Base-by-base conservation (phyloP, 2,888 invertebrate genomes). In the Eupithecia dodoneata region DNA sequence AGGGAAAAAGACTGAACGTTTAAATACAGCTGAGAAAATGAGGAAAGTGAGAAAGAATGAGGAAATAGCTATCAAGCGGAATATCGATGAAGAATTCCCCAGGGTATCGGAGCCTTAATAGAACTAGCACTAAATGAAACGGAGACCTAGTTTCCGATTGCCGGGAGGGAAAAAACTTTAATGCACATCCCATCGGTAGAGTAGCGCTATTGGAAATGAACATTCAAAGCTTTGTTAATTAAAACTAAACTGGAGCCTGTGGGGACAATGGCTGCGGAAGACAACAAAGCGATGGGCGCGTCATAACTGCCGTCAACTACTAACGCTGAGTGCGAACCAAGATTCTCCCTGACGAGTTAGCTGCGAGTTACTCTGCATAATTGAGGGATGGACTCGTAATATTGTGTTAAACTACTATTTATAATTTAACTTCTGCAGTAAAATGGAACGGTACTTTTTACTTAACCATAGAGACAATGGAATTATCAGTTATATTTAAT, bases 191-290 rank as follows among this genome's bases (percentile, higher is more conserved):
- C 85, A 85, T 83, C 81, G 83, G 81, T 84, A 79, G 81, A 83
- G 81, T 83, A 83, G 83, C 80, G 84, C 86, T 86, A 89, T 90
- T 87, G 89, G 87, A 90, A 90, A 90, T 87, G 88, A 90, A 88
- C 89, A 90, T 87, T 89, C 87, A 88, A 89, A 89, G 89, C 85
- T 84, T 87, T 89, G 87, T 93, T 93, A 93, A 93, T 93, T 93
- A 92, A 92, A 93, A 92, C 91, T 91, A 91, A 92, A 87, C 88
- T 85, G 86, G 83, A 87, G 84, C 84, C 85, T 84, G 86, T 83
- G 83, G 87, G 87, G 89, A 89, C 90, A 90, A 90, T 89, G 87
- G 85, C 83, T 87, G 87, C 81, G 85, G 83, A 85, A 85, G 87
- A 92, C 90, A 89, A 90, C 91, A 90, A 91, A 90, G 89, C 88